These are phyloP conservation scores for Leptopterna dolabrata DNA, from an alignment of 2,888 invertebrate species.

Conservation along the genomic window DNA sequence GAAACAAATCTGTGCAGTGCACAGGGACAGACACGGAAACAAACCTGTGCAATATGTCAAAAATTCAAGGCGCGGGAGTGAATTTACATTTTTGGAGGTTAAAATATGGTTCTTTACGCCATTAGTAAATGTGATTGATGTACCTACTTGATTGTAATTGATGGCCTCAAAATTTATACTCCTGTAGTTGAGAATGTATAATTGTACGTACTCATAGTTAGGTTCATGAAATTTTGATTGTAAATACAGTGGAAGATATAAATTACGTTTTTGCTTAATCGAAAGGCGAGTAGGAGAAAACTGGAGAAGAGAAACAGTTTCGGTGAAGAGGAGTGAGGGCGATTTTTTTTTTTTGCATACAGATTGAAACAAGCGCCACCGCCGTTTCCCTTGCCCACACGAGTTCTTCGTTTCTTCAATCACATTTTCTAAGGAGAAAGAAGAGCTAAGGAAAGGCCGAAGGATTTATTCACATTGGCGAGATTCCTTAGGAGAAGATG, in stretches of 20 bases:
- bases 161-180: too few species aligned
- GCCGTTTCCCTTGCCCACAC: not conserved
- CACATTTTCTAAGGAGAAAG: slow-evolving; percentile 13
- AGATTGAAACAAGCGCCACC: slow-evolving; percentile 30
- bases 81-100: too few species aligned
- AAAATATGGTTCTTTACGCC: too few species aligned
- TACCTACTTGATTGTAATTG: too few species aligned
- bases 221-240: too few species aligned
- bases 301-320: not conserved
- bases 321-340: not conserved
- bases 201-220: too few species aligned
- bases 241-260: not conserved
- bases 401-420: not conserved
- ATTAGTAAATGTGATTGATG: too few species aligned
- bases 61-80: too few species aligned
- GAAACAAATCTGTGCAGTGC: too few species aligned
- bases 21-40: too few species aligned
- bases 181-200: too few species aligned
- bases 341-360: slow-evolving; percentile 34
- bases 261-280: not conserved
- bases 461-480: slow-evolving; percentile 49
- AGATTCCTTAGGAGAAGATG: slow-evolving; percentile 33
- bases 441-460: slow-evolving; percentile 10
- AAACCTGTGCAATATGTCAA: too few species aligned
- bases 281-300: not conserved